Percentiles rank a stretch among this genome's conserved stretches.
Evolutionary conservation across 2,888 invertebrate genomes (phyloP).

Genomic region (Chrysomela aeneicollis): DNA sequence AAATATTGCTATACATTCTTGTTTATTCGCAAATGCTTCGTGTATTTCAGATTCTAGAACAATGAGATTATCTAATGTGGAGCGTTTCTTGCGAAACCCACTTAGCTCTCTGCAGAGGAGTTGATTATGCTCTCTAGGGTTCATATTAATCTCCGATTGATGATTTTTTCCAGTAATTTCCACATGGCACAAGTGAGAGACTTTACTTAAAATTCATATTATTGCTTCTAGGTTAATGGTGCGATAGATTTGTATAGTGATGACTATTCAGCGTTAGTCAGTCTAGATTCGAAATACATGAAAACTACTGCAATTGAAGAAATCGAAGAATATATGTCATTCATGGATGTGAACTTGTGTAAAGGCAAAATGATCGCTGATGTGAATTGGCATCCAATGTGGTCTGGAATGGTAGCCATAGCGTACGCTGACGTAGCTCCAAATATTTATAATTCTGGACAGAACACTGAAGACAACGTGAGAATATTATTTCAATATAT

Average conservation of each 20-base stretch:
- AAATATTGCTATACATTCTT: no score
- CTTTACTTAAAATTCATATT: no score
- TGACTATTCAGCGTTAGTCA: slow-evolving; percentile 62
- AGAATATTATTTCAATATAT: slow-evolving; percentile 8
- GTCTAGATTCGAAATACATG: slow-evolving; percentile 47
- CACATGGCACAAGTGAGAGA: no score
- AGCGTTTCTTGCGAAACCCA: no score
- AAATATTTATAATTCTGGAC: slow-evolving; percentile 60
- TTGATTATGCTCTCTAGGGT: no score
- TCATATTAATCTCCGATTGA: no score
- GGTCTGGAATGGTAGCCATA: slow-evolving; percentile 73
- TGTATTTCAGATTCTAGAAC: no score
- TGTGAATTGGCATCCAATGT: slow-evolving; percentile 75
- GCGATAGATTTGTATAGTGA: slow-evolving; percentile 69
- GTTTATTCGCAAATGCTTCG: no score
- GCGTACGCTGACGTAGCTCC: slow-evolving; percentile 71
- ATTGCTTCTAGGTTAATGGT: slow-evolving; percentile 51
- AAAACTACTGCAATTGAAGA: slow-evolving; percentile 57
- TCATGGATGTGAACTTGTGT: slow-evolving; percentile 70
- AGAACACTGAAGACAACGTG: slow-evolving; percentile 45
- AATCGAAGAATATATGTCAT: slow-evolving; percentile 67
- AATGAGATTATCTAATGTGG: no score
- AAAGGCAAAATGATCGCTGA: slow-evolving; percentile 72
- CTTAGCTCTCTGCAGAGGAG: no score
- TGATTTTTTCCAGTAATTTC: no score